A percentile compares a stretch with the other conserved stretches of the same genome.
phyloP scores from a whole-genome alignment of 2,113 vertebrate species.

The Pundamilia nyererei region DNA sequence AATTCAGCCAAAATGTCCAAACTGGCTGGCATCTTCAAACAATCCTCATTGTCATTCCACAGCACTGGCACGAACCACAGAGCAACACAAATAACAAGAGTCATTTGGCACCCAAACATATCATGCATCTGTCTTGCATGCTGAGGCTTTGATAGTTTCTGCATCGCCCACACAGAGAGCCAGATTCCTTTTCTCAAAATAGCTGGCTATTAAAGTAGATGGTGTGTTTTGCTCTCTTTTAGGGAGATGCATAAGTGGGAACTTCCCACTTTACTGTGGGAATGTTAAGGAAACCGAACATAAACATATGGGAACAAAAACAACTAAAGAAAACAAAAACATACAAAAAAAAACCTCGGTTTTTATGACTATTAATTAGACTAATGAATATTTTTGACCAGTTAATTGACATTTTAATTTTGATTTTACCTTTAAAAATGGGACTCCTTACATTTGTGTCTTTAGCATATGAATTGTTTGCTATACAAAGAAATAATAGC shows the following conservation, averaged over 20 bases:
- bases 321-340: background rate
- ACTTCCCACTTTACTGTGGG: conserved; percentile 15
- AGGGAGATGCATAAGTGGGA: background rate
- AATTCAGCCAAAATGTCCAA: background rate
- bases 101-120: conserved; percentile 30
- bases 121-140: conserved; percentile 22
- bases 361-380: background rate
- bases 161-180: conserved; percentile 19
- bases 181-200: conserved; percentile 37
- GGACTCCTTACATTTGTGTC: background rate
- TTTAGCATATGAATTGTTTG: background rate
- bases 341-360: background rate
- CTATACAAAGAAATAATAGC: background rate
- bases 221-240: conserved; percentile 15
- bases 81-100: conserved; percentile 44
- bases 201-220: conserved; percentile 35
- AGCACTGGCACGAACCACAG: background rate
- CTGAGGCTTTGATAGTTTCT: conserved; percentile 45
- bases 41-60: conserved; percentile 26
- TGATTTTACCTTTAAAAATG: background rate
- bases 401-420: background rate
- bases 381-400: background rate
- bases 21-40: background rate
- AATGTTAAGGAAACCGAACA: background rate
- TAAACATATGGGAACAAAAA: background rate